phyloP scores from a whole-genome alignment of 1,140 invertebrate species.

The Drosophila watanabei region DNA sequence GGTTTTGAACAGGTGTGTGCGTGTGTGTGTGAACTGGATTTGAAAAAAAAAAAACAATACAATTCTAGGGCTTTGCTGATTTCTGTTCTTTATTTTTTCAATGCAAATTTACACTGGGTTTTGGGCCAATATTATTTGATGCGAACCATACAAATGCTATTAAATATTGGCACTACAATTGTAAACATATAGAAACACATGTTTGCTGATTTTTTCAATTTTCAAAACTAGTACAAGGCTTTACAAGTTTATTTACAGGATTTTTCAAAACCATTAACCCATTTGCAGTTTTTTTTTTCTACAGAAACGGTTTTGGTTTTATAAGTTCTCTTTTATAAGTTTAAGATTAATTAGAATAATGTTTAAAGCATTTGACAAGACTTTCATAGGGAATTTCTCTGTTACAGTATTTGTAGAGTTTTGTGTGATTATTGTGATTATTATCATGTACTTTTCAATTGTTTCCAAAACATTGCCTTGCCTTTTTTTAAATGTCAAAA shows the following conservation, averaged over 20 bases:
- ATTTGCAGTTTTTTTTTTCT: not conserved
- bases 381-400: no score
- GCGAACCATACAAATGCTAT: not conserved
- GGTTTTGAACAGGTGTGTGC: conserved; percentile 1
- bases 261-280: not conserved
- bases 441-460: no score
- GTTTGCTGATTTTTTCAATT: not conserved
- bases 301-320: not conserved
- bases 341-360: not conserved
- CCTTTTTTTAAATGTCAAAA: not conserved
- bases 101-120: conserved; percentile 18
- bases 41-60: conserved; percentile 16
- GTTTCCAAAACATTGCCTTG: no score
- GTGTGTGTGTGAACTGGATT: conserved; percentile 36
- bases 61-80: conserved; percentile 30
- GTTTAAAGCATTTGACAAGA: not conserved
- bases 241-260: not conserved
- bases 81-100: conserved; percentile 15
- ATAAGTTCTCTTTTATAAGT: not conserved
- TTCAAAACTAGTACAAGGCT: not conserved
- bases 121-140: not conserved
- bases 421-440: no score
- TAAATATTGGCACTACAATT: not conserved
- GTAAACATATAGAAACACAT: conserved; percentile 7
- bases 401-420: no score